Conservation (phyloP, 2,797 vertebrate genomes). For the Florisuga fusca region DNA sequence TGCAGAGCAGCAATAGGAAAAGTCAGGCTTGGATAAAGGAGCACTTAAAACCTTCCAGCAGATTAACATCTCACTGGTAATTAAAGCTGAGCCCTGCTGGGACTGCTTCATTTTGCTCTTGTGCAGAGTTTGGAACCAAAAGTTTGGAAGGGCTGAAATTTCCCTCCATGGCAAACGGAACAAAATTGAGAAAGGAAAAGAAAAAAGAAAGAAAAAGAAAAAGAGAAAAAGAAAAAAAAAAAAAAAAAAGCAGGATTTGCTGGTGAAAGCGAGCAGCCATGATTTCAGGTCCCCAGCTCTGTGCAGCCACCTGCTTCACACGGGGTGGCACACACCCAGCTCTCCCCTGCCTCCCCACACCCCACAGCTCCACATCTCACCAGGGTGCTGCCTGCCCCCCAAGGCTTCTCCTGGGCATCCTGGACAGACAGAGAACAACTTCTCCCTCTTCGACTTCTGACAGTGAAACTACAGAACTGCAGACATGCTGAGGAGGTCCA, state of each 20-base stretch:
- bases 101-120: slow-evolving; percentile 11
- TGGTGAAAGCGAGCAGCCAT: background rate
- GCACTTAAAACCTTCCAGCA: background rate
- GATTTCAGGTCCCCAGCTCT: slow-evolving; percentile 25
- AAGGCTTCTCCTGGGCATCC: background rate
- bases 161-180: slow-evolving; percentile 8
- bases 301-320: background rate
- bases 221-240: background rate
- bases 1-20: background rate
- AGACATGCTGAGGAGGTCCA: background rate
- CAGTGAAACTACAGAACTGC: background rate
- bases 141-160: slow-evolving; percentile 27
- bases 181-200: background rate
- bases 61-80: background rate
- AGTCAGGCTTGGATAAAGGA: background rate
- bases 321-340: accelerated
- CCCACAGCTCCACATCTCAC: background rate
- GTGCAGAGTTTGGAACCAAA: background rate
- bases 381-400: background rate
- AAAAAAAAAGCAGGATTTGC: slow-evolving; percentile 43
- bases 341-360: background rate
- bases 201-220: too few species aligned
- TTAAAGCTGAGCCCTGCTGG: slow-evolving; percentile 23
- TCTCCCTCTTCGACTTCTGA: background rate
- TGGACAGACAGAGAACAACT: background rate